phyloP scores from a whole-genome alignment of 2,888 invertebrate species.

The Liodrosophila aerea region DNA sequence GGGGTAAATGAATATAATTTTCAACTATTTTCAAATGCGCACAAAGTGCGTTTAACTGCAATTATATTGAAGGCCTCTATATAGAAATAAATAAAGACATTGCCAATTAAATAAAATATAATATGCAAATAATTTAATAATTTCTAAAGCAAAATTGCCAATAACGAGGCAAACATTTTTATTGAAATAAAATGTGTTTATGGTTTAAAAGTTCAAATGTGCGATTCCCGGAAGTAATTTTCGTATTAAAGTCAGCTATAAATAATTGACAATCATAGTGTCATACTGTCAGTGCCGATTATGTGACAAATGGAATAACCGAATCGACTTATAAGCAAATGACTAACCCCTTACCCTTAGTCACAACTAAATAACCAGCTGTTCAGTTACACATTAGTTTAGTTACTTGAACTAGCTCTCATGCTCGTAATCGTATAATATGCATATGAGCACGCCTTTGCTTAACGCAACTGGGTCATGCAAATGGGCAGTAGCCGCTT shows the following conservation, averaged over 20 bases:
- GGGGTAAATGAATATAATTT: conserved; percentile 49
- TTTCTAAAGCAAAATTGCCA: conserved; percentile 33
- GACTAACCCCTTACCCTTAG: conserved; percentile 25
- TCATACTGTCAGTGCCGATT: conserved; percentile 19
- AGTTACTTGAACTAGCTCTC: not conserved
- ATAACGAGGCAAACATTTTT: conserved; percentile 44
- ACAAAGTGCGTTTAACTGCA: too few species aligned
- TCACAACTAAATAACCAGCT: conserved; percentile 8
- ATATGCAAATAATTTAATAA: not conserved
- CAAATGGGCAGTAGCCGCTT: conserved; percentile 41
- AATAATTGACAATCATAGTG: conserved; percentile 47
- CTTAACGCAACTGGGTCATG: conserved; percentile 57
- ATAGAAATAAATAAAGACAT: too few species aligned
- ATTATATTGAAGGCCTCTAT: too few species aligned
- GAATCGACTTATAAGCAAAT: conserved; percentile 62
- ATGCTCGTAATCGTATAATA: not conserved
- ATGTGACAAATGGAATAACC: conserved; percentile 30
- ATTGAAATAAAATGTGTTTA: conserved; percentile 5
- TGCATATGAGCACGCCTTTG: conserved; percentile 11
- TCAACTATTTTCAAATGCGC: not conserved
- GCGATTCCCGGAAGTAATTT: conserved; percentile 69
- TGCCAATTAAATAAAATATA: too few species aligned
- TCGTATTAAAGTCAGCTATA: conserved; percentile 53
- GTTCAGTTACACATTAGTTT: conserved; percentile 2
- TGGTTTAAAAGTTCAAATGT: conserved; percentile 70